Evolutionary conservation across 2,888 invertebrate genomes (phyloP).

Genomic region (Eurytoma adleriae): DNA sequence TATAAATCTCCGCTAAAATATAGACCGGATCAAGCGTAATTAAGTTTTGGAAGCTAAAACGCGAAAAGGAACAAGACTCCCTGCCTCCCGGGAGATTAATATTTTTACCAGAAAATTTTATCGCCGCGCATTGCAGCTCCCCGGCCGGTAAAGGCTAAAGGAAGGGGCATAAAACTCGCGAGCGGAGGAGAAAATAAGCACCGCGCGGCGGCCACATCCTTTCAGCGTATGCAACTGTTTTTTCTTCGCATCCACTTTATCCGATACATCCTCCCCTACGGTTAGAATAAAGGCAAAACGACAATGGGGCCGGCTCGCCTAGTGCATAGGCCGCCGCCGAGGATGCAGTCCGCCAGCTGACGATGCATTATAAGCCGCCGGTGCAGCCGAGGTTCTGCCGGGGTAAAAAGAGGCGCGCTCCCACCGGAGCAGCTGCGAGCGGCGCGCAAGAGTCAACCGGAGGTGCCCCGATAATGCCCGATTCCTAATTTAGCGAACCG

Average conservation of each 20-base stretch:
- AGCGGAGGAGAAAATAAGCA: slow-evolving; percentile 1
- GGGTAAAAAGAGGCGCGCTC: background rate
- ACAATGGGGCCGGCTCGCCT: slow-evolving; percentile 53
- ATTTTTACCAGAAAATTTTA: slow-evolving; percentile 14
- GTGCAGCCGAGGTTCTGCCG: slow-evolving; percentile 59
- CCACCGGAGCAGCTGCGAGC: background rate
- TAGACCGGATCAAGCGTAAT: no score
- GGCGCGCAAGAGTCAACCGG: slow-evolving; percentile 37
- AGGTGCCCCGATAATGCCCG: slow-evolving; percentile 60
- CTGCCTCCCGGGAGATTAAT: background rate
- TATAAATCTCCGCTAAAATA: no score
- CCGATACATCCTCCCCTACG: slow-evolving; percentile 37
- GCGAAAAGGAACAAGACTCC: no score
- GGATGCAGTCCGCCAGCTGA: slow-evolving; percentile 72
- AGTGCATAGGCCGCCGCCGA: slow-evolving; percentile 38
- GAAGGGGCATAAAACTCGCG: background rate
- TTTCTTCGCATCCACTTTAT: slow-evolving; percentile 16
- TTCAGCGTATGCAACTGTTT: slow-evolving; percentile 26
- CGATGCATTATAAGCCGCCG: slow-evolving; percentile 63
- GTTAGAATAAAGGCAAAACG: slow-evolving; percentile 25
- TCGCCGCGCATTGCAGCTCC: background rate
- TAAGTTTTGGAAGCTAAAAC: no score
- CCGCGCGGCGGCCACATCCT: slow-evolving; percentile 17
- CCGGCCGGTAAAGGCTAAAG: slow-evolving; percentile 12
- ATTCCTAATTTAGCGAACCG: slow-evolving; percentile 72